Conservation (phyloP, 2,888 invertebrate genomes). For the Spialia ferax region DNA sequence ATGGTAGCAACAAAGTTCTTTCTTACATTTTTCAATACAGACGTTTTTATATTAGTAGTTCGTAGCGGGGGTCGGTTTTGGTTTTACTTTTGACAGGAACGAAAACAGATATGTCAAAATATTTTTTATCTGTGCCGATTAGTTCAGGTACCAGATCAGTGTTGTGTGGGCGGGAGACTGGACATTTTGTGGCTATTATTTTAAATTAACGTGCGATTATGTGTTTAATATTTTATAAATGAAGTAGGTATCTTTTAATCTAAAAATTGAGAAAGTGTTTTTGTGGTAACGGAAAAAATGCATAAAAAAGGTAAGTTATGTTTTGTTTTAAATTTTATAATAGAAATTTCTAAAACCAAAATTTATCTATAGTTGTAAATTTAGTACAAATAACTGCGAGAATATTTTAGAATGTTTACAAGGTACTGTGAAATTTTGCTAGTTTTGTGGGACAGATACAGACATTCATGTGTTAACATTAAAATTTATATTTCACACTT, state of each 20-base stretch:
- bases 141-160: constrained; percentile 65
- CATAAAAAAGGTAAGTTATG: constrained; percentile 3
- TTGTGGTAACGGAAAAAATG: not conserved
- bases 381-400: not conserved
- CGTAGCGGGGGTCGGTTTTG: constrained; percentile 32
- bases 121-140: constrained; percentile 67
- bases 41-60: constrained; percentile 3
- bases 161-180: constrained; percentile 63
- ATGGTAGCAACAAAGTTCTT: not conserved
- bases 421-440: too few species aligned
- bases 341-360: not conserved
- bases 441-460: too few species aligned
- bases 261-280: not conserved
- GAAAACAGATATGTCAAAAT: constrained; percentile 74
- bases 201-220: constrained; percentile 37
- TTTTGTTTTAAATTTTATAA: not conserved
- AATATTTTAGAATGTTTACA: not conserved
- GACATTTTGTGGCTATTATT: constrained; percentile 54
- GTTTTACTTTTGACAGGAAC: constrained; percentile 63
- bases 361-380: not conserved
- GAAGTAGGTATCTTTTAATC: not conserved
- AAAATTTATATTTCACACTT: too few species aligned
- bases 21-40: not conserved
- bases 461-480: too few species aligned
- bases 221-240: constrained; percentile 26